Base-by-base conservation (phyloP, 2,113 vertebrate genomes). In the Sinocyclocheilus rhinocerous region DNA sequence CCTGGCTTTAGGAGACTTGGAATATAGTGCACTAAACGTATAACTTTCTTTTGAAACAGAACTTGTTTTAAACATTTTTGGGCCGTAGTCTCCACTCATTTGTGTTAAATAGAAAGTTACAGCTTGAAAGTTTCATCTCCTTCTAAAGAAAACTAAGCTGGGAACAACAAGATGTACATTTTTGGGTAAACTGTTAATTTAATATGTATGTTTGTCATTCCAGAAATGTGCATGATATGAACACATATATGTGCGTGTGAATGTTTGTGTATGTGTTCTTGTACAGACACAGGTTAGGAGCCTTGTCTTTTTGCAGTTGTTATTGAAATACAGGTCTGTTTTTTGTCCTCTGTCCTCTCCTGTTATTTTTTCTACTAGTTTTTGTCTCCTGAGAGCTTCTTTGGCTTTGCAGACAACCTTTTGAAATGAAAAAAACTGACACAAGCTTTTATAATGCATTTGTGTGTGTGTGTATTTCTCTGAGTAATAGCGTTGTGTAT, bases 371-470 rank as follows among this genome's bases (percentile, higher is more conserved):
- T 69, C 65, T 42, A 24, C 24, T 77, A 55, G 50, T 55, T n/a
- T 70, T 50, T 52, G 18, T 70, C 63, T 70, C 63, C 48, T 82
- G 59, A 67, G 59, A 67, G 59, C 79, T 52, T 70, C 65, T 36
- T 82, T 70, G 63, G 65, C 61, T 67, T 70, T 82, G 12, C 81
- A 82, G 42, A 70, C 81, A 70, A 70, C 80, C 61, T 52, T 70
- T 82, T 70, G 63, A 82, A 82, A 70, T 70, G 10, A 69, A 67
- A 69, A 67, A 82, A 82, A 70, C 39, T 48, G n/a, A 82, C 81
- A 63, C 36, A 67, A 52, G 81, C 26, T 82, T 52, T 82, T 82
- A n/a, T 52, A 82, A 69, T 82, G 63, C 65, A 82, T 82, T 70
- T 69, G 63, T 82, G 42, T 80, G 61, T 42, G 78, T 33, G 61